phyloP scores from a whole-genome alignment of 2,888 invertebrate species.

The Biston betularia region DNA sequence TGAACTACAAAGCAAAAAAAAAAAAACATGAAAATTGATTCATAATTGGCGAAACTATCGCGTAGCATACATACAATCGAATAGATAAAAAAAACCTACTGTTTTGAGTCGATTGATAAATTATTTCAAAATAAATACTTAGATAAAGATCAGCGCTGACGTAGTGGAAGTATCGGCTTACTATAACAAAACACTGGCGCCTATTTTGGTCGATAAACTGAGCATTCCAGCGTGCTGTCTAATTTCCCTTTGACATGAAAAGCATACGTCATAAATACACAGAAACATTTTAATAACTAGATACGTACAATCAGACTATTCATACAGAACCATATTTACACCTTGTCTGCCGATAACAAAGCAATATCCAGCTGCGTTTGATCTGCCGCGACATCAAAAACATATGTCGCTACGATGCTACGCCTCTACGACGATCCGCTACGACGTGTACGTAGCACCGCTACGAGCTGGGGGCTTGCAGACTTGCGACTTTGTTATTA shows the following conservation, averaged over 20 bases:
- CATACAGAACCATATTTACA: conserved; percentile 10
- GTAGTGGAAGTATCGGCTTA: too few species aligned
- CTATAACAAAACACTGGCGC: too few species aligned
- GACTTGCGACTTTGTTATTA: background rate
- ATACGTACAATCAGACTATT: conserved; percentile 9
- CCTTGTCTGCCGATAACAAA: conserved; percentile 24
- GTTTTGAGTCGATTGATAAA: too few species aligned
- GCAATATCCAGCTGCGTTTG: conserved; percentile 37
- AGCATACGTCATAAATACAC: conserved; percentile 11
- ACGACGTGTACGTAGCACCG: conserved; percentile 10
- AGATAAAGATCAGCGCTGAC: too few species aligned
- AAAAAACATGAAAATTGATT: too few species aligned
- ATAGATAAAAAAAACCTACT: too few species aligned
- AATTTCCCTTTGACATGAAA: background rate
- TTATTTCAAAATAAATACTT: too few species aligned
- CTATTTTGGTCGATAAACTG: too few species aligned
- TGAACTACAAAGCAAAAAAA: too few species aligned
- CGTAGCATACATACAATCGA: too few species aligned
- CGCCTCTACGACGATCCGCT: conserved; percentile 22
- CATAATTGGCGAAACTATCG: too few species aligned
- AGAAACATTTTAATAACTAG: conserved; percentile 19
- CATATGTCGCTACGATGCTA: conserved; percentile 36
- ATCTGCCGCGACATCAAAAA: conserved; percentile 29
- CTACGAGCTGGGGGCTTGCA: conserved; percentile 5
- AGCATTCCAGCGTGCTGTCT: too few species aligned